Base-by-base conservation (phyloP, 2,888 invertebrate species). In the Drosophila imparisetae region DNA sequence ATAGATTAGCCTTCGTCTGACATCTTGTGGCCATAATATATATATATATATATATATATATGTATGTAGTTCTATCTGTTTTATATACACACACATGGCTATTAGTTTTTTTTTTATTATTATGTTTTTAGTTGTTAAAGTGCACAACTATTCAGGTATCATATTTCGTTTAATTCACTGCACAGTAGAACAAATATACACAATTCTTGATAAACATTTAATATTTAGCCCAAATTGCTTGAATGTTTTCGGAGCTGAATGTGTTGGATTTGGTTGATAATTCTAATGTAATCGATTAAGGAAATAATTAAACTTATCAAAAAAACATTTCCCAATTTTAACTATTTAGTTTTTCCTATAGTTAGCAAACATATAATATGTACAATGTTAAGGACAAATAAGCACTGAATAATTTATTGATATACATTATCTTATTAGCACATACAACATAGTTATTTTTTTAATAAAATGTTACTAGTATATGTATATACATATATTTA, bases 1-100 rank as follows among this genome's bases (percentile, higher is more conserved):
- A 63, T 53, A 71, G 54, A 89, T 89, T 71, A 81, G 68, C 69
- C 54, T 75, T 83, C 62, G 67, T 77, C 48, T 53, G 66, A 69
- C 64, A 73, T 68, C 52, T 62, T 49, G 63, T 61, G 58, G 65
- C 36, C 66, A 40, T 60, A 11, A 5, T 5, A 21, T 6, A 29
- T 10, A 15, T 6, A 1, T 1, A 11, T 6, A 21, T 6, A n/a
- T 10, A 15, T 7, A 0, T 0, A 30, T 21, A 7, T 30, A 21
- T 42, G 5, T 50, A 13, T 24, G 24, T 55, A n/a, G 27, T 38
- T 27, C 2, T 15, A 57, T n/a, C 13, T n/a, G 38, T 40, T 40
- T 21, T n/a, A 29, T 29, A 55, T 18, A 38, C 49, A 48, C 27
- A 48, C 30, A 57, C 21, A 42, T 30, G 27, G n/a, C 30, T 29